Base-by-base conservation (phyloP, 2,113 vertebrate species). In the Ammodramus savannarum region DNA sequence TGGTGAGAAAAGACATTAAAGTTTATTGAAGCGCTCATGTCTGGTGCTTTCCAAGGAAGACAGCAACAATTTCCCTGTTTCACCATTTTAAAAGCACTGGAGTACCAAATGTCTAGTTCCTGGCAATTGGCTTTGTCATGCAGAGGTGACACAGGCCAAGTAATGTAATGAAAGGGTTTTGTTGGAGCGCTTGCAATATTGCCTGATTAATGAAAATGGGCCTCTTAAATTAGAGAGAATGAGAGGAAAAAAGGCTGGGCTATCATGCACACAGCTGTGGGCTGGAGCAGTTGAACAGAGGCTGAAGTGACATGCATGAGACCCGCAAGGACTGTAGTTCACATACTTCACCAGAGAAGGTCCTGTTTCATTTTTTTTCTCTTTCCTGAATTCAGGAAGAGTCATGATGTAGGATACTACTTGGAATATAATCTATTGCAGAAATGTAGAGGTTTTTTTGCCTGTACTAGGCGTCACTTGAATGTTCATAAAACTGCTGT, bases 401-500 rank as follows among this genome's bases (percentile, higher is more conserved):
- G 31, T 49, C 27, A 12, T 13, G 14, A 38, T 75, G 73, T 52
- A 71, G 26, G 11, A 9, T 67, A 27, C 76, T 82, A 55, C 31
- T 72, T 85, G 48, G 66, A 85, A 68, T 83, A 68, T 18, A 78
- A 72, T 67, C 36, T 43, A 9, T 51, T 75, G 44, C 66, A 90
- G 52, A 75, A 82, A 41, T 29, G 14, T 11, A 12, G 2, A 57
- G 12, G 12, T 0, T 2, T 32, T 77, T 77, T 43, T 74, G 59
- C 17, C 13, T 52, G 25, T 69, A 43, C 23, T n/a, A 31, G 16
- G 14, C 3, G 4, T 65, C 58, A 61, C 58, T 29, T 61, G 36
- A 59, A 73, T 65, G 31, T 52, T 83, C 69, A 63, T 75, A 68
- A 83, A 88, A 67, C 29, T 48, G 27, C 51, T 62, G 38, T 49